These are phyloP conservation scores for Gymnodraco acuticeps DNA, from an alignment of 2,797 vertebrate species.

Conservation along the genomic window DNA sequence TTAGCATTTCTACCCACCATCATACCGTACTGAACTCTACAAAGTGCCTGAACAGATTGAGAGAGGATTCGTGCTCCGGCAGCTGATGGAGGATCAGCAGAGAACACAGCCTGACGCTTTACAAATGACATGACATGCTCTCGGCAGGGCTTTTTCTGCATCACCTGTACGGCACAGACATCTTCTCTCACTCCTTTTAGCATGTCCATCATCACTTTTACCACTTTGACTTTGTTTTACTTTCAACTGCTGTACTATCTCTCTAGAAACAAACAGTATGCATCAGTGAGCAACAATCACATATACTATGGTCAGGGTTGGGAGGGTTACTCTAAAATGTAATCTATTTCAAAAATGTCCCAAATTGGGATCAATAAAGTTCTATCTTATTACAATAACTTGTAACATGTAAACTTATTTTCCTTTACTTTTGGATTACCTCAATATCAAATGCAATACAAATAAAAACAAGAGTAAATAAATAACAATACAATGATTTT, in stretches of 20 bases:
- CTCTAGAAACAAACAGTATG: background rate
- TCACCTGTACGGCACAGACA: constrained; percentile 7
- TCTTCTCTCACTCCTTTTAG: constrained; percentile 9
- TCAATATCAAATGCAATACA: too few species aligned
- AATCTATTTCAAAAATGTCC: too few species aligned
- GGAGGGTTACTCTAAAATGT: too few species aligned
- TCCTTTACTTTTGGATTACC: too few species aligned
- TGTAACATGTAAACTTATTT: too few species aligned
- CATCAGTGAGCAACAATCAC: background rate
- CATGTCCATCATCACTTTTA: constrained; percentile 38
- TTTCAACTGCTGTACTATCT: background rate
- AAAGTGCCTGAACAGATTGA: constrained; percentile 23
- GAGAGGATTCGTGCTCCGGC: constrained; percentile 23
- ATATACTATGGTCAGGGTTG: too few species aligned
- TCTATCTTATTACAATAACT: too few species aligned
- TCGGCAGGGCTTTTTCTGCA: constrained; percentile 10
- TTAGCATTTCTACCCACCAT: too few species aligned
- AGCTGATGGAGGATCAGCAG: constrained; percentile 21
- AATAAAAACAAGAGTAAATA: too few species aligned
- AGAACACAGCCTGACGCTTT: constrained; percentile 20
- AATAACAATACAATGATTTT: too few species aligned
- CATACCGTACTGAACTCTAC: background rate
- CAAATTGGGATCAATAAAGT: too few species aligned
- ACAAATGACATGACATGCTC: constrained; percentile 22
- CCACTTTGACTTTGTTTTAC: constrained; percentile 26